Conservation (phyloP, 2,113 vertebrate genomes). For the Tetrax tetrax region DNA sequence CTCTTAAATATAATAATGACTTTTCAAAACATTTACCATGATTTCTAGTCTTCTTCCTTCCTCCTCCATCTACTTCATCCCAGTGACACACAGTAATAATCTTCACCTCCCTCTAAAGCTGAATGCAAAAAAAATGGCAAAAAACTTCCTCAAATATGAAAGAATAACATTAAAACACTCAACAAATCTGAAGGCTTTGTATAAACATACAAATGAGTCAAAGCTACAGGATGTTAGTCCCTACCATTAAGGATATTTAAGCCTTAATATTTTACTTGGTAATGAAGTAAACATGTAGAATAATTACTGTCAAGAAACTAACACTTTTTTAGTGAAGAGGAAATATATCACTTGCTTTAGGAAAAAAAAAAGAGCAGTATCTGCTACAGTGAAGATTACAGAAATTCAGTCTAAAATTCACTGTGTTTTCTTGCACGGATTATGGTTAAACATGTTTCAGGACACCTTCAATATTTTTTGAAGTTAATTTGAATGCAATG, state of each 20-base stretch:
- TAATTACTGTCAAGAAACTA: constrained; percentile 37
- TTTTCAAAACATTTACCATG: neutral
- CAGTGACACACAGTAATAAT: neutral
- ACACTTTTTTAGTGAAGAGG: constrained; percentile 19
- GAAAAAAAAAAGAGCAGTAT: neutral
- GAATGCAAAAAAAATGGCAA: neutral
- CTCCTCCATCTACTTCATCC: neutral
- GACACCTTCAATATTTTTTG: neutral
- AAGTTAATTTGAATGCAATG: neutral
- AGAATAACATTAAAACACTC: neutral
- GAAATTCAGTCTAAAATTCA: constrained; percentile 3
- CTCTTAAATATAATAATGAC: neutral
- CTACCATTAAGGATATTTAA: neutral
- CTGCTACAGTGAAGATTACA: neutral
- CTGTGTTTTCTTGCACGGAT: neutral
- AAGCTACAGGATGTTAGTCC: neutral
- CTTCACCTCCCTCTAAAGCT: neutral
- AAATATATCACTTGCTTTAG: neutral
- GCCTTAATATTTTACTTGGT: constrained; percentile 25
- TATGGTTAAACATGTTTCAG: neutral
- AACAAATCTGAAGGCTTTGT: neutral
- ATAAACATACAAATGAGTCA: neutral
- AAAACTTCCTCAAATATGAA: neutral
- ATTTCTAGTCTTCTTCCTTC: neutral
- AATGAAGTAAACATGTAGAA: constrained; percentile 27